phyloP scores from a whole-genome alignment of 2,113 vertebrate genomes.

The Gorsachius goisagi region DNA sequence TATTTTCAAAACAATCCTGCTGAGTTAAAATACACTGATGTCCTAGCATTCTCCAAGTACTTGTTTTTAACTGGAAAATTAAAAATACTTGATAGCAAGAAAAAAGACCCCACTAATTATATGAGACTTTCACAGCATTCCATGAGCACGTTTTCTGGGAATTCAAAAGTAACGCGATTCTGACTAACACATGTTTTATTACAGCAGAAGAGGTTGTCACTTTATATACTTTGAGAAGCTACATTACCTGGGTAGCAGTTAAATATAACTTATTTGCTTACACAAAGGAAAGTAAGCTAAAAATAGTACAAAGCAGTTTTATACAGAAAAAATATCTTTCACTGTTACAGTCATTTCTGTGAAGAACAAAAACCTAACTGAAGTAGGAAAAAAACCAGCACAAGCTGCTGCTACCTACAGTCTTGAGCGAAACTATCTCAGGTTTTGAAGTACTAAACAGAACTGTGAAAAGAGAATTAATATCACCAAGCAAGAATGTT shows the following conservation, averaged over 20 bases:
- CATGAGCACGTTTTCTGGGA: not conserved
- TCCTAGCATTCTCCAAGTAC: not conserved
- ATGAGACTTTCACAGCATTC: not conserved
- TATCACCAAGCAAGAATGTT: not conserved
- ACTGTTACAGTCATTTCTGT: not conserved
- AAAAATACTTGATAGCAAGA: not conserved
- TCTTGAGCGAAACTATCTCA: not conserved
- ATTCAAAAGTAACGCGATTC: not conserved
- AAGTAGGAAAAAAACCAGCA: not conserved
- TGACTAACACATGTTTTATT: not conserved
- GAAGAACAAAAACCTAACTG: not conserved
- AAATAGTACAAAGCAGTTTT: not conserved
- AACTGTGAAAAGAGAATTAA: not conserved
- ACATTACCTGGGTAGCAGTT: not conserved
- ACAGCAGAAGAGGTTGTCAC: not conserved
- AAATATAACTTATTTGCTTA: conserved; percentile 6
- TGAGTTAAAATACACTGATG: not conserved
- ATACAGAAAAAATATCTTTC: not conserved
- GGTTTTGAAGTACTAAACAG: not conserved
- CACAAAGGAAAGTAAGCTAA: not conserved
- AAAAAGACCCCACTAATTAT: not conserved
- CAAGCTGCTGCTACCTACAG: not conserved
- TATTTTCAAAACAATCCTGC: not conserved
- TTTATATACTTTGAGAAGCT: not conserved
- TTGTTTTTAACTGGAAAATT: not conserved